These are phyloP conservation scores for Aphaenogaster ashmeadi DNA, from an alignment of 1,140 invertebrate species.

Conservation along the genomic window DNA sequence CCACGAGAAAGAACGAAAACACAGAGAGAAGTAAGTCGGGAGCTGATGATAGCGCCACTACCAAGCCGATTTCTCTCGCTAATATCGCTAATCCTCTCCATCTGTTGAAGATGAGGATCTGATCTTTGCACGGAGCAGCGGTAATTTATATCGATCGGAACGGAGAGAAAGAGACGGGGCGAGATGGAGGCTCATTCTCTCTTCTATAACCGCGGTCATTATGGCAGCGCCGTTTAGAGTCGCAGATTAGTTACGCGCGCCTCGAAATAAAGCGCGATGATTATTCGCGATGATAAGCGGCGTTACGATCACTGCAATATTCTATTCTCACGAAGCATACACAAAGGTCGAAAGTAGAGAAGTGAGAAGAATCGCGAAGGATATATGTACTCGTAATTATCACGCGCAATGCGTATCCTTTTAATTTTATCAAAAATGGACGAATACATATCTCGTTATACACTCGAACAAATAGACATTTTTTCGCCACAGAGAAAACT, in stretches of 20 bases:
- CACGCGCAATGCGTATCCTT: not conserved
- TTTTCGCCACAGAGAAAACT: not conserved
- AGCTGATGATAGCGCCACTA: constrained; percentile 51
- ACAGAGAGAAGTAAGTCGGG: constrained; percentile 62
- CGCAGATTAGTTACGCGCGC: constrained; percentile 61
- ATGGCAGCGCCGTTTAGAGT: constrained; percentile 58
- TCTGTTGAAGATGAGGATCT: constrained; percentile 65
- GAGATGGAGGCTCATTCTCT: constrained; percentile 52
- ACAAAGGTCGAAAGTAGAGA: not conserved
- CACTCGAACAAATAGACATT: not conserved
- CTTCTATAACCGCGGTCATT: constrained; percentile 53
- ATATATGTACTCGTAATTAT: not conserved
- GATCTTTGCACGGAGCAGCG: constrained; percentile 57
- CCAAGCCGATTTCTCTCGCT: constrained; percentile 68
- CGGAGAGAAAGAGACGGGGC: constrained; percentile 23
- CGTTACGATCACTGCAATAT: constrained; percentile 29
- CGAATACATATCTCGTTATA: not conserved
- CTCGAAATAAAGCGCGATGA: constrained; percentile 61
- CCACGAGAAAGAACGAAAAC: constrained; percentile 60
- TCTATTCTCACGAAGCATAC: constrained; percentile 24
- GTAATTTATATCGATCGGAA: constrained; percentile 61
- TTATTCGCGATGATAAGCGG: constrained; percentile 60
- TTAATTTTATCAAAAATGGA: not conserved
- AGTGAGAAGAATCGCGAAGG: not conserved
- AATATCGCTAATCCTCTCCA: constrained; percentile 69